Base-by-base conservation (phyloP, 2,888 invertebrate species). In the Anaspis maculata region DNA sequence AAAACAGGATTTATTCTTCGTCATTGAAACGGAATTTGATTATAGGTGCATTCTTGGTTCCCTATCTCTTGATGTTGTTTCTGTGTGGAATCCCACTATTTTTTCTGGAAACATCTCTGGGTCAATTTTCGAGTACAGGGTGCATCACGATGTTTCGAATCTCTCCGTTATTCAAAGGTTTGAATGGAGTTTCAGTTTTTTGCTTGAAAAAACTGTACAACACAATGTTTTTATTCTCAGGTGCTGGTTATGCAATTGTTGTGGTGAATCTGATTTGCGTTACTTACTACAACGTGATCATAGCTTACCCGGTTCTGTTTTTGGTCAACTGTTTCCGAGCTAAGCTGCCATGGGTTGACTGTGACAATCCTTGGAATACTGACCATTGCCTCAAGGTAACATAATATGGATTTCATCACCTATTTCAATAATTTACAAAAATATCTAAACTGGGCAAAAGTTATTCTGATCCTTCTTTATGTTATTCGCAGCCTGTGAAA, bases 11-110 rank as follows among this genome's bases (percentile, higher is more conserved):
- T n/a, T n/a, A n/a, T n/a, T n/a, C n/a, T n/a, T n/a, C n/a, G n/a
- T n/a, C n/a, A n/a, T n/a, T n/a, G n/a, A n/a, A n/a, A n/a, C 2
- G 12, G 10, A 7, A 21, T 14, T 27, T 41, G 15, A 27, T 53
- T 55, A 29, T 33, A 88, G 85, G 88, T 38, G 91, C 90, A 3
- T 92, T 92, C 61, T 69, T 92, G 25, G 76, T 92, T 15, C 90
- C 91, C 2, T 92, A 91, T 61, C 68, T 87, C 26, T 59, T 89
- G 39, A 88, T 90, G 63, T 67, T 90, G 27, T 61, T 86, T 23
- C 64, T 86, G 31, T 89, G 87, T 51, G 91, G 90, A 2, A 81
- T 90, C 36, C 91, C 91, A 0, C 69, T 91, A 41, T 90, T 90
- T 56, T 87, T 89, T 57, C 70, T 92, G 74, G 91, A 92, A 66